A percentile compares a stretch with the other conserved stretches of the same genome.
phyloP scores from a whole-genome alignment of 1,140 invertebrate species.

The Drosophila insularis region DNA sequence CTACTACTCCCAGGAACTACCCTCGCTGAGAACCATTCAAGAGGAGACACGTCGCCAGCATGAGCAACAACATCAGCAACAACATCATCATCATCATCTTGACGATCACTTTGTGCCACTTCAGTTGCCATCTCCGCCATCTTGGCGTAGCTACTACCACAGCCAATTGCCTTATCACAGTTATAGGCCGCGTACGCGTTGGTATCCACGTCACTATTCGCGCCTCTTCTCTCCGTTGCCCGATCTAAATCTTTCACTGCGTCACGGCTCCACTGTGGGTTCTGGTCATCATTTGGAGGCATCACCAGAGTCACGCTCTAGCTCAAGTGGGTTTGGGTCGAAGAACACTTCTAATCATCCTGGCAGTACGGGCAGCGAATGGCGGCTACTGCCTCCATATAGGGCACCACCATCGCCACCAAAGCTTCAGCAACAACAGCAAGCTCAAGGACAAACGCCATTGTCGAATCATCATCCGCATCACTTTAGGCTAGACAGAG shows the following conservation, averaged over 20 bases:
- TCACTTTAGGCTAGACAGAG: conserved; percentile 29
- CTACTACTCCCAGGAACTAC: conserved; percentile 89
- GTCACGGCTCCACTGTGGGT: conserved; percentile 57
- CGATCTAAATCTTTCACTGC: conserved; percentile 79
- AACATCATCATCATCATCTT: conserved; percentile 35
- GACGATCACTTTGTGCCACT: conserved; percentile 85
- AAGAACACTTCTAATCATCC: conserved; percentile 94
- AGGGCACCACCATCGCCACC: conserved; percentile 86
- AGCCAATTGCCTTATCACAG: conserved; percentile 82
- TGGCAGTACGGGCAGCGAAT: conserved; percentile 87
- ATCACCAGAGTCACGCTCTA: conserved; percentile 93
- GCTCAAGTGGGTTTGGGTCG: conserved; percentile 94
- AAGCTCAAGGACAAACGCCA: conserved; percentile 64
- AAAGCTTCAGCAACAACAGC: conserved; percentile 60
- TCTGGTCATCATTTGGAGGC: conserved; percentile 84
- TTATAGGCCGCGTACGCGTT: conserved; percentile 83
- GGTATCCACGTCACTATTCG: conserved; percentile 85
- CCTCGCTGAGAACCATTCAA: conserved; percentile 88
- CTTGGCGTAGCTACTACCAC: conserved; percentile 80
- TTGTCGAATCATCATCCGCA: background rate
- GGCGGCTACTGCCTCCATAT: conserved; percentile 89
- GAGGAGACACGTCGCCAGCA: conserved; percentile 85
- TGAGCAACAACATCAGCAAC: conserved; percentile 47
- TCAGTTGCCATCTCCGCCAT: conserved; percentile 84
- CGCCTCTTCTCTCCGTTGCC: conserved; percentile 85